Conservation (phyloP, 2,888 invertebrate genomes). For the Volucella inflata region DNA sequence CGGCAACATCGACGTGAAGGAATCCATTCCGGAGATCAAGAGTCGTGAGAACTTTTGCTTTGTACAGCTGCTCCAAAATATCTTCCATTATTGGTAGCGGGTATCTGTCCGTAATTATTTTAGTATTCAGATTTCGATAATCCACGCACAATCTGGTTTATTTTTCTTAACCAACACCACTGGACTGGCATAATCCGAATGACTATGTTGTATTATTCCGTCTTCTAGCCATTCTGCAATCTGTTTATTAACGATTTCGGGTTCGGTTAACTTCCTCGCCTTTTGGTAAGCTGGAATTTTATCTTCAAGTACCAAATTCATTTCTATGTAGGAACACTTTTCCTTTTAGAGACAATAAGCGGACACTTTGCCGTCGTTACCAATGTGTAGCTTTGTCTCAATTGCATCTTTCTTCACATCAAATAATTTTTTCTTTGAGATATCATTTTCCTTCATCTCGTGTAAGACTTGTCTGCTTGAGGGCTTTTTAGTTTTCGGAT, state of each 20-base stretch:
- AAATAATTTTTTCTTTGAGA: constrained; percentile 9
- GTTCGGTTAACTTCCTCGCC: constrained; percentile 13
- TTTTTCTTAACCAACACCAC: constrained; percentile 77
- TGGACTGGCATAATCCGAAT: constrained; percentile 77
- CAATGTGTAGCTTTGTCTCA: constrained; percentile 60
- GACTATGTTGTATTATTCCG: constrained; percentile 57
- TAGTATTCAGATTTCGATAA: constrained; percentile 72
- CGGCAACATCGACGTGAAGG: constrained; percentile 29
- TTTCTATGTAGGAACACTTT: constrained; percentile 9
- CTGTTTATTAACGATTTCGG: constrained; percentile 1
- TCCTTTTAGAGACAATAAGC: constrained; percentile 74
- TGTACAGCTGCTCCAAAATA: constrained; percentile 66
- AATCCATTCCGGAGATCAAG: constrained; percentile 68
- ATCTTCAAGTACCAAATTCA: constrained; percentile 16
- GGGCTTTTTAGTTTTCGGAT: background rate
- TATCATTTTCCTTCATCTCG: constrained; percentile 15
- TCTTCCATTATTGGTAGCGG: constrained; percentile 52
- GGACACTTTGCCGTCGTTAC: constrained; percentile 66
- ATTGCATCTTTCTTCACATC: background rate
- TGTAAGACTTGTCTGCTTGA: background rate
- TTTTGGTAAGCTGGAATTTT: constrained; percentile 75
- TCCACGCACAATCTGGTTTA: constrained; percentile 76
- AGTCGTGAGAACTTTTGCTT: constrained; percentile 77
- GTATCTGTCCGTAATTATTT: constrained; percentile 41
- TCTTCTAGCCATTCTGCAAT: constrained; percentile 42